Base-by-base conservation (phyloP, 2,888 invertebrate species). In the Ectemnius cavifrons region DNA sequence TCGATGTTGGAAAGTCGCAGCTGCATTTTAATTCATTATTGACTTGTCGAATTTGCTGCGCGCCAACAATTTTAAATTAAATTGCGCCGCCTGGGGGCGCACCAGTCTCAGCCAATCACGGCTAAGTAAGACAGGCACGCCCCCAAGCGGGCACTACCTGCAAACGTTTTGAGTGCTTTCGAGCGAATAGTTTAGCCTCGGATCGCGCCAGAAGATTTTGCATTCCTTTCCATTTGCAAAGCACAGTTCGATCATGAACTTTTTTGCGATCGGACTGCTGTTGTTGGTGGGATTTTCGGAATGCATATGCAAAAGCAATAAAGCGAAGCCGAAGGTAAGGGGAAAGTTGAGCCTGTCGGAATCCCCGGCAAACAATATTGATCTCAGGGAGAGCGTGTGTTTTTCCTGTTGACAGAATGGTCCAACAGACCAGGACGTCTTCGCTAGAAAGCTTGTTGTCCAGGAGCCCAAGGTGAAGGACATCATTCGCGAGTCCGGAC, bases 401-500 rank as follows among this genome's bases (percentile, higher is more conserved):
- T 20, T 18, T 47, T 37, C 18, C 16, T 18, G 57, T 46, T 20
- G 6, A 28, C 1, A 88, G 86, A 90, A 89, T 76, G 95, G 95
- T 4, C 93, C 94, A 0, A 91, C 93, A 28, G 92, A 92, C 78
- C 92, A 93, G 73, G 93, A 93, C 90, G 96, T 97, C 45, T 92
- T 94, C 79, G 94, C 95, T 75, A 92, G 95, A 82, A 93, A 94
- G 84, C 92, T 97, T 74, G 94, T 97, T 0, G 92, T 92, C 2
- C 93, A 94, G 88, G 93, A 94, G 58, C 94, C 95, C 5, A 92
- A 93, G 74, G 93, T 94, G 4, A 94, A 94, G 85, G 96, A 97
- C 85, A 96, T 98, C 69, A 88, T 97, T 61, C 93, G 93, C 73
- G 95, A 97, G 88, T 94, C 96, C 87, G 94, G 94, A 63, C 93